Evolutionary conservation across 1,140 invertebrate genomes (phyloP).

Genomic region (Globodera ellingtonae): DNA sequence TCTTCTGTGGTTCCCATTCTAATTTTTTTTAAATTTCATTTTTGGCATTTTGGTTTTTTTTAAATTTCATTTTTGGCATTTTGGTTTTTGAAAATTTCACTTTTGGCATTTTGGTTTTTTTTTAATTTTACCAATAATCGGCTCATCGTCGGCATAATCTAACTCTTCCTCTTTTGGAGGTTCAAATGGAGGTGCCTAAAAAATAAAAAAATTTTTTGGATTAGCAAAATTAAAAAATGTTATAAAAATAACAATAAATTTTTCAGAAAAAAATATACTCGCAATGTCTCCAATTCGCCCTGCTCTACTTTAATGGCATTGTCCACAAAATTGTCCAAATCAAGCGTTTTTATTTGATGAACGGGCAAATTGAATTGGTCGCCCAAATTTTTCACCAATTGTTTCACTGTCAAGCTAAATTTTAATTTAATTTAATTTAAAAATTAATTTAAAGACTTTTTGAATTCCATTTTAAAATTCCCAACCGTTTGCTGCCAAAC

Average conservation of each 20-base stretch:
- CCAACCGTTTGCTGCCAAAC: slow-evolving; percentile 63
- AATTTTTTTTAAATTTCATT: not conserved
- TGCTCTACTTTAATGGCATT: slow-evolving; percentile 63
- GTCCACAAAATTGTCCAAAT: slow-evolving; percentile 61
- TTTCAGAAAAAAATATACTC: slow-evolving; percentile 10
- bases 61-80: not conserved
- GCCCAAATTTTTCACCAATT: slow-evolving; percentile 62
- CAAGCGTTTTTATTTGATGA: slow-evolving; percentile 47
- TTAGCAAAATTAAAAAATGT: not conserved
- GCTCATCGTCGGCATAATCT: slow-evolving; percentile 59
- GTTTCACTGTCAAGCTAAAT: slow-evolving; percentile 62
- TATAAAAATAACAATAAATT: not conserved
- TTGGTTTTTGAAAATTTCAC: not conserved
- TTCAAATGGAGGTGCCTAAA: slow-evolving; percentile 61
- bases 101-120: not conserved
- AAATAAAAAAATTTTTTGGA: not conserved
- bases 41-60: not conserved
- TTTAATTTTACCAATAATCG: slow-evolving; percentile 16
- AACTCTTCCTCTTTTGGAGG: slow-evolving; percentile 50
- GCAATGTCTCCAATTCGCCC: slow-evolving; percentile 56
- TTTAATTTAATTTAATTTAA: slow-evolving; percentile 13
- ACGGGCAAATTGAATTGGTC: slow-evolving; percentile 63
- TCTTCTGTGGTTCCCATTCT: slow-evolving; percentile 42
- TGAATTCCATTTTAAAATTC: not conserved
- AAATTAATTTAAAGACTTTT: slow-evolving; percentile 24